Conservation (phyloP, 2,797 vertebrate species). For the Pygocentrus nattereri region DNA sequence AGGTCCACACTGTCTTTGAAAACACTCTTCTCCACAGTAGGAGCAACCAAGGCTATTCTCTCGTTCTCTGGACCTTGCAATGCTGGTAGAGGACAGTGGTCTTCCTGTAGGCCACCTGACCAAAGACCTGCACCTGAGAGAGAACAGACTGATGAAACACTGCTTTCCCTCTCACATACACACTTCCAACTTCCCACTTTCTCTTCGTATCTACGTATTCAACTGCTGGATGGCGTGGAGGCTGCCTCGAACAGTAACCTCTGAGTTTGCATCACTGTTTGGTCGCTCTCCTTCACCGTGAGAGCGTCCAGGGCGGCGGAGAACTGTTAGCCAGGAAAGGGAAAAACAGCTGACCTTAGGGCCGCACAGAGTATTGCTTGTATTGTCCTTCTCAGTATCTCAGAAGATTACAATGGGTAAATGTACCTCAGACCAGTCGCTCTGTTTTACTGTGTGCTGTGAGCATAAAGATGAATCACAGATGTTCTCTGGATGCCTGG, state of each 20-base stretch:
- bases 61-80: background rate
- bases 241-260: slow-evolving; percentile 13
- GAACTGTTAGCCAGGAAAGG: background rate
- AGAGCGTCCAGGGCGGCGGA: background rate
- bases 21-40: background rate
- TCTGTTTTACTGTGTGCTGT: background rate
- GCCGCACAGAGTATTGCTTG: background rate
- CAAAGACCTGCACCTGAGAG: slow-evolving; percentile 72
- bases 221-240: background rate
- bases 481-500: background rate
- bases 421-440: background rate
- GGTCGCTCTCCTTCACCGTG: background rate
- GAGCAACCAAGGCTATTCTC: background rate
- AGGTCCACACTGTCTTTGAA: background rate
- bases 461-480: background rate
- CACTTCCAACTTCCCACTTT: background rate
- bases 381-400: background rate
- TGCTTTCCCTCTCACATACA: background rate
- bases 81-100: slow-evolving; percentile 40
- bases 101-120: slow-evolving; percentile 79
- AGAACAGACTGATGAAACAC: background rate
- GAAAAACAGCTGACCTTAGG: too few species aligned
- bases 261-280: background rate
- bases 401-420: background rate
- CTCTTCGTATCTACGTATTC: background rate